These are phyloP conservation scores for Clarias platycephalus DNA, from an alignment of 2,797 vertebrate species.

Conservation along the genomic window DNA sequence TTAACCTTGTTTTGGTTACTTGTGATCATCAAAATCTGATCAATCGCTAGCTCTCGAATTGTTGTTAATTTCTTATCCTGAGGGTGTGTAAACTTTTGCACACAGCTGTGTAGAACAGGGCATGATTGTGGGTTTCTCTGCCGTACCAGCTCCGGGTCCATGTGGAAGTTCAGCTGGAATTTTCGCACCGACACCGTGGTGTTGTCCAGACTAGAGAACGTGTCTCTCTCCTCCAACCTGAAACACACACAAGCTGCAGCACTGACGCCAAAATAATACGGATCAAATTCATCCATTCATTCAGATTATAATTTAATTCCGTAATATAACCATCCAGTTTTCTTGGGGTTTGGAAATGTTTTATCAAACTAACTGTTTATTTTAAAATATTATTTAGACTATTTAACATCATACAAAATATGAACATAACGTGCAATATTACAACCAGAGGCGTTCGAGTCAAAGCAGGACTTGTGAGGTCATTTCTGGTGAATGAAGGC, in stretches of 20 bases:
- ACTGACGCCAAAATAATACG: too few species aligned
- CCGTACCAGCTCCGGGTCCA: constrained; percentile 52
- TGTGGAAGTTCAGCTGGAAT: constrained; percentile 48
- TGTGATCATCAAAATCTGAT: not conserved
- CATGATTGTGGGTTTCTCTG: not conserved
- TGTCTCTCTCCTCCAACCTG: constrained; percentile 46
- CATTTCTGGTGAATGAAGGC: too few species aligned
- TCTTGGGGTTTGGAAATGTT: not conserved
- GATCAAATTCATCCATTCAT: not conserved
- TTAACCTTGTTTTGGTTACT: not conserved
- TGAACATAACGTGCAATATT: not conserved
- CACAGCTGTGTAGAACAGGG: not conserved
- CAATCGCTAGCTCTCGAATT: not conserved
- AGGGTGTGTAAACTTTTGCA: not conserved
- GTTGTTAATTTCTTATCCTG: not conserved
- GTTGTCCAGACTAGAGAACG: constrained; percentile 38
- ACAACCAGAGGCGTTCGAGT: not conserved
- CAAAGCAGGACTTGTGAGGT: too few species aligned
- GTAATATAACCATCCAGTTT: too few species aligned
- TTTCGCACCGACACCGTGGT: constrained; percentile 35
- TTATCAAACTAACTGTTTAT: not conserved
- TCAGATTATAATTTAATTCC: not conserved
- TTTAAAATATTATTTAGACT: not conserved
- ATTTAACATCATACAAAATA: not conserved
- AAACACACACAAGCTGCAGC: not conserved